Percentiles rank a stretch among this genome's conserved stretches.
Evolutionary conservation across 2,888 invertebrate genomes (phyloP).

Genomic region (Lagria hirta): DNA sequence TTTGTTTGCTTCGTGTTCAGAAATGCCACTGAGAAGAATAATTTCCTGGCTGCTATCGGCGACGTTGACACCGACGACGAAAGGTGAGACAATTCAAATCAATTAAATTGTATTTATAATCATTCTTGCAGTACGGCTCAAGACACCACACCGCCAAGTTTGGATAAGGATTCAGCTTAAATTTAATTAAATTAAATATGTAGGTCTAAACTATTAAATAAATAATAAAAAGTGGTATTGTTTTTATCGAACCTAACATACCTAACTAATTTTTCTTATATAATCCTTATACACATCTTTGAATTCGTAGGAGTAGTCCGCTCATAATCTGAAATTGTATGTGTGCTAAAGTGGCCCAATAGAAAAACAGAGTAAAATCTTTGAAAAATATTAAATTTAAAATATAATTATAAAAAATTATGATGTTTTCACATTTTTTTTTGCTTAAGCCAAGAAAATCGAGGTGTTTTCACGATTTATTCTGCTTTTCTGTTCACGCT

Average conservation of each 20-base stretch:
- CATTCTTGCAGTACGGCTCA: conserved; percentile 1
- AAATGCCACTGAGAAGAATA: background rate
- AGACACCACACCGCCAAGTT: background rate
- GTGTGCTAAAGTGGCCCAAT: no score
- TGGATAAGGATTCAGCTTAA: background rate
- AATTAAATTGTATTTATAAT: conserved; percentile 1
- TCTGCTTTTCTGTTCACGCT: no score
- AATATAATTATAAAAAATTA: no score
- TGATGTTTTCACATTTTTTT: no score
- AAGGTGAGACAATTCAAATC: conserved; percentile 4
- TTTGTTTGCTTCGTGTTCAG: background rate
- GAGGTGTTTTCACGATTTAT: no score
- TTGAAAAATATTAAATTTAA: no score
- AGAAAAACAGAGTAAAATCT: no score
- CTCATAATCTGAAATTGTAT: no score
- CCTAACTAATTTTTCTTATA: no score
- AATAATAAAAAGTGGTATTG: background rate
- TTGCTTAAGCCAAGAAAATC: no score
- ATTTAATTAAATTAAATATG: background rate
- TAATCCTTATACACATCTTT: no score
- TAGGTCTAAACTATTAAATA: conserved; percentile 1
- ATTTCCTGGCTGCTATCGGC: background rate
- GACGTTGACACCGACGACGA: background rate
- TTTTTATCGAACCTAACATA: conserved; percentile 1
- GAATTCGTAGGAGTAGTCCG: no score